Evolutionary conservation across 1,140 invertebrate genomes (phyloP).

Genomic region (Procambarus virginalis): DNA sequence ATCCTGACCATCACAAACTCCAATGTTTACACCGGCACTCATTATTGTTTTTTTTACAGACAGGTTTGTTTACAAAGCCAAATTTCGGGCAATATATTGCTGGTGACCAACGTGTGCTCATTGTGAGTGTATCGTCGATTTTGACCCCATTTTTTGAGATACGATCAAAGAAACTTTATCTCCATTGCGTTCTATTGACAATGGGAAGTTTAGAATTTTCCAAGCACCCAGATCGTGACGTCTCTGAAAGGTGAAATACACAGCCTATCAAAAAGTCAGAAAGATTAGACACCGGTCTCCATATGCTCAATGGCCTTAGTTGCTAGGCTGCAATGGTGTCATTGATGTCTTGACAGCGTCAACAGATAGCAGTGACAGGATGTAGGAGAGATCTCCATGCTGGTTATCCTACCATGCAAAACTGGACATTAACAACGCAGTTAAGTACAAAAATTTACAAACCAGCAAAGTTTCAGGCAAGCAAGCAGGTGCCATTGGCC

Average conservation of each 20-base stretch:
- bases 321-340: no score
- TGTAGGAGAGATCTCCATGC: not conserved
- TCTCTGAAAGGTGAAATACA: no score
- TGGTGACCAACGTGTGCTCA: not conserved
- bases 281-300: no score
- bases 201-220: not conserved
- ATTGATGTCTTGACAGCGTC: no score
- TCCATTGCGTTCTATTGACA: not conserved
- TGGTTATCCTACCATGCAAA: not conserved
- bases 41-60: not conserved
- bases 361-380: not conserved
- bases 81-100: not conserved
- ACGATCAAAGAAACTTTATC: not conserved
- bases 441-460: not conserved
- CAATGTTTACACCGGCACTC: no score
- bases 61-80: not conserved
- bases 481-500: not conserved
- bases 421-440: not conserved
- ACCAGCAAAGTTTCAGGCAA: not conserved
- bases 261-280: no score
- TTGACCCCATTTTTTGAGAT: not conserved
- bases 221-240: not conserved
- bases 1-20: constrained; percentile 17
- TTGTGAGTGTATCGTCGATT: not conserved
- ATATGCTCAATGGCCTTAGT: no score